Conservation (phyloP, 2,888 invertebrate genomes). For the Cremastobaeus sp. region DNA sequence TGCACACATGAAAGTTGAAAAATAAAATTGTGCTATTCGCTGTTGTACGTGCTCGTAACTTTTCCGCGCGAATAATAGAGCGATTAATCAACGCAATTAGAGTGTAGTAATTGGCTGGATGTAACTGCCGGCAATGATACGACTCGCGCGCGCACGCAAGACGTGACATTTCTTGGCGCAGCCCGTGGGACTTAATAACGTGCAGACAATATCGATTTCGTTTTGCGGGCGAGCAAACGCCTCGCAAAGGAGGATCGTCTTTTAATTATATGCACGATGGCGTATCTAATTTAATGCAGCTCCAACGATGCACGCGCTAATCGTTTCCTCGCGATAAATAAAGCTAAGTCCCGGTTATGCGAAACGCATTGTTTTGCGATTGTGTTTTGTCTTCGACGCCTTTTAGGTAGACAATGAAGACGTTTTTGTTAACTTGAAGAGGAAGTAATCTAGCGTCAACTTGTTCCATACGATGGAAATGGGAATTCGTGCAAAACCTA, state of each 20-base stretch:
- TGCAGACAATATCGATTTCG: conserved; percentile 4
- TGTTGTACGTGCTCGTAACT: conserved; percentile 16
- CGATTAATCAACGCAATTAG: conserved; percentile 47
- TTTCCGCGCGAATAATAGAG: conserved; percentile 19
- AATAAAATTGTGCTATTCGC: conserved; percentile 11
- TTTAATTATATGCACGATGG: conserved; percentile 22
- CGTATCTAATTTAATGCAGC: conserved; percentile 21
- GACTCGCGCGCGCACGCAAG: neutral
- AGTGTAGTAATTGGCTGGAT: conserved; percentile 27
- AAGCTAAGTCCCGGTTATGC: conserved; percentile 4
- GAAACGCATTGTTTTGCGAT: conserved; percentile 14
- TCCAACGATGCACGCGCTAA: conserved; percentile 10
- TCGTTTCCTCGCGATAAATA: conserved; percentile 25
- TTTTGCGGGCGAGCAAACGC: neutral
- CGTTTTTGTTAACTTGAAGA: conserved; percentile 2
- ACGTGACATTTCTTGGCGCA: conserved; percentile 27
- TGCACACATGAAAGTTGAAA: conserved; percentile 6
- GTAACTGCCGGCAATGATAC: conserved; percentile 3
- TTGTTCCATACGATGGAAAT: neutral
- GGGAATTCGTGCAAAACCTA: neutral
- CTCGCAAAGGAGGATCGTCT: neutral
- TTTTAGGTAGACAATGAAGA: conserved; percentile 16
- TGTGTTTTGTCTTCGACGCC: conserved; percentile 16
- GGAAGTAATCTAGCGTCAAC: conserved; percentile 5
- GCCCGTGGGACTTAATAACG: conserved; percentile 4